phyloP scores from a whole-genome alignment of 2,113 vertebrate genomes.

The Mormyrus iriodes region DNA sequence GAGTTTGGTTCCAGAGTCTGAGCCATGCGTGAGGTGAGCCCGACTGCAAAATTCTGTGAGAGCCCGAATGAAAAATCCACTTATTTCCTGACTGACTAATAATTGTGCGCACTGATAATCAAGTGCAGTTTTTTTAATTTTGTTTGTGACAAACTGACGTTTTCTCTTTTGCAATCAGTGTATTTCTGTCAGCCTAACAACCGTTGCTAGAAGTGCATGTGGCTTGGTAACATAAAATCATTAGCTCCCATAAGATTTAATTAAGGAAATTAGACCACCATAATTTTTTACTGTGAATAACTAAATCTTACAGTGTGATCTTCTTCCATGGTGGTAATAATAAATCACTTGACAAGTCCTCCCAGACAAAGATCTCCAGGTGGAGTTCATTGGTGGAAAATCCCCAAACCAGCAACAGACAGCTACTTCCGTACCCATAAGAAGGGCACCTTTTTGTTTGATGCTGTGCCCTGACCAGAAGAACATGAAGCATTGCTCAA shows the following conservation, averaged over 20 bases:
- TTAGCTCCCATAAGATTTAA: background rate
- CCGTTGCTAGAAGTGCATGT: background rate
- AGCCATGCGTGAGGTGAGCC: no score
- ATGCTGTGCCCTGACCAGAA: background rate
- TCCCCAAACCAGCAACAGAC: background rate
- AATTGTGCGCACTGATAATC: background rate
- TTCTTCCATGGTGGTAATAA: background rate
- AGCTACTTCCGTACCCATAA: background rate
- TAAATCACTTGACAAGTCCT: background rate
- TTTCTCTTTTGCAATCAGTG: background rate
- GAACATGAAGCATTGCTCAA: background rate
- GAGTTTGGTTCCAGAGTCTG: no score
- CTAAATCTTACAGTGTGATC: background rate
- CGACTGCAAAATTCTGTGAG: no score
- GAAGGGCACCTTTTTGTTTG: background rate
- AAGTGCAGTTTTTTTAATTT: background rate
- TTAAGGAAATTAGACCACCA: background rate
- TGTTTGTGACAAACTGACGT: background rate
- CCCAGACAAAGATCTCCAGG: background rate
- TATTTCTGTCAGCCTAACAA: background rate
- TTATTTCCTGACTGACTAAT: background rate
- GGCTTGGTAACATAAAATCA: background rate
- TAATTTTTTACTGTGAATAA: background rate
- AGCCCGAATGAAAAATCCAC: background rate
- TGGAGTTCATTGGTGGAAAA: background rate